Evolutionary conservation across 2,113 vertebrate species (phyloP), one percentile per base, ranked within the genome.

Genomic region (Sorex fumeus): DNA sequence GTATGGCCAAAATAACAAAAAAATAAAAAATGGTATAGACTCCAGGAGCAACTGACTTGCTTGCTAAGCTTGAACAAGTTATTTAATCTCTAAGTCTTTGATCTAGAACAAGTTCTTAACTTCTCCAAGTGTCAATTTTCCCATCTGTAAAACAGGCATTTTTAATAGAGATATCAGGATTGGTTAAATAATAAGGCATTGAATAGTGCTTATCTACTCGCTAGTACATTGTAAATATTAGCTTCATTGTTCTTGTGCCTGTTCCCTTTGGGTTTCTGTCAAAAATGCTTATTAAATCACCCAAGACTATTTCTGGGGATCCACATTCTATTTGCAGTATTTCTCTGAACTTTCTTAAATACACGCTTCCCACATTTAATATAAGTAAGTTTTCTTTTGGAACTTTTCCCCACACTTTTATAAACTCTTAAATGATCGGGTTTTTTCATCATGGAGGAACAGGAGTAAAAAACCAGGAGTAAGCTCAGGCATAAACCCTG

Each of bases 291-390:
- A 60, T 69, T 66, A 91, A 80, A 80, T 50, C 66, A 67, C 40
- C 40, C 64, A 84, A n/a, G 23, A 83, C 27, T 67, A 64, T 77
- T 70, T 84, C 82, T 32, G 80, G 72, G 67, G 30, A 76, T 28
- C 79, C 53, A 50, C 50, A 72, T 13, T 34, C 75, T 76, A 80
- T 77, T 91, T 34, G 70, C 13, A 67, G 75, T 85, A 32, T 27
- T 66, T 77, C 88, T 88, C 53, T 50, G 36, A 93, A 82, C 32
- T 91, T 78, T 70, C 45, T 82, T 23, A 80, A 92, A 70, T 28
- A 45, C 8, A 53, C 45, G n/a, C 25, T 81, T 91, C 30, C 75
- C 21, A 9, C 19, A 69, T 47, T 47, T 71, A 78, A 62, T 27
- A 50, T 32, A 50, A 8, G 6, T 53, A 40, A 47, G 32, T 34